Percentiles rank a stretch among this genome's conserved stretches.
Conservation (phyloP, 2,113 vertebrate genomes). For the Nycticorax nycticorax region DNA sequence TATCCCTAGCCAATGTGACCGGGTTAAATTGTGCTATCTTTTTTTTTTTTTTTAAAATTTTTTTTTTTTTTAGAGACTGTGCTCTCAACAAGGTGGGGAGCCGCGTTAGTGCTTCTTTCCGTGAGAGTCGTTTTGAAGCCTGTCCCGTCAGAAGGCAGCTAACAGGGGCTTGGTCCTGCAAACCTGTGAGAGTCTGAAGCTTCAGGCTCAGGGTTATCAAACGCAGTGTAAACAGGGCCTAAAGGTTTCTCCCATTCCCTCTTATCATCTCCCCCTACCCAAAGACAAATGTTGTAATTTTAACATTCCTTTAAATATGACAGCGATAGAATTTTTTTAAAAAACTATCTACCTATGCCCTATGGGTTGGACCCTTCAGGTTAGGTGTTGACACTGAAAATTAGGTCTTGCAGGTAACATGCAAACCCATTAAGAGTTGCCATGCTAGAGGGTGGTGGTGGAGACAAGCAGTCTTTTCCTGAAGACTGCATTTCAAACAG, state of each 20-base stretch:
- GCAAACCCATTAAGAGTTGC: background rate
- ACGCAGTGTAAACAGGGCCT: constrained; percentile 48
- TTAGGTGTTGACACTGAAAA: constrained; percentile 63
- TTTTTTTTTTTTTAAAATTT: background rate
- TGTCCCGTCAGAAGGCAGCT: background rate
- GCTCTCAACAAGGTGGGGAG: background rate
- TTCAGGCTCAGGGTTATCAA: constrained; percentile 27
- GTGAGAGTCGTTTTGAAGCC: background rate
- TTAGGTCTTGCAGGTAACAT: background rate
- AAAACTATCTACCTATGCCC: constrained; percentile 39
- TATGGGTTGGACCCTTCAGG: constrained; percentile 53
- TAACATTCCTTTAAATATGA: constrained; percentile 57
- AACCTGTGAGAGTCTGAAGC: constrained; percentile 4
- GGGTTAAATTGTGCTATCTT: constrained; percentile 25
- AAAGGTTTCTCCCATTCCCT: constrained; percentile 24
- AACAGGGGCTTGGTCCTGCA: background rate
- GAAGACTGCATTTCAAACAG: background rate
- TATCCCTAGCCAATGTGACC: constrained; percentile 13
- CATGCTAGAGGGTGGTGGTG: constrained; percentile 7
- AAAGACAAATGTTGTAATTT: constrained; percentile 42
- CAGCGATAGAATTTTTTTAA: background rate
- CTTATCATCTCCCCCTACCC: background rate
- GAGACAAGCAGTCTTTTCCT: background rate
- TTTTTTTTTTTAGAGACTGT: background rate
- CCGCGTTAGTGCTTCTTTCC: background rate